Evolutionary conservation across 1,140 invertebrate genomes (phyloP).

Genomic region (roundworm (Caenorhabditis elegans)): WBcel235 BX284604.4:13094501-13095000

Average conservation of each 20-base stretch:
- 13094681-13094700: neutral
- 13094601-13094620: neutral
- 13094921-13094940: neutral
- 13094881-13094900: neutral
- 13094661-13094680: conserved; percentile 21
- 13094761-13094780: neutral
- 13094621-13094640: neutral
- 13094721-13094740: neutral
- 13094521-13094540: neutral
- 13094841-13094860: neutral
- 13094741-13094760: neutral
- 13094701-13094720: neutral
- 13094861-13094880: neutral
- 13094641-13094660: neutral
- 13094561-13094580: neutral
- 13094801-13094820: neutral
- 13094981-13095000: neutral
- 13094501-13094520: neutral
- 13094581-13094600: neutral
- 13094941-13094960: neutral
- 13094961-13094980: neutral
- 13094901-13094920: neutral
- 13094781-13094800: neutral
- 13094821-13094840: neutral
- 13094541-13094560: neutral